Evolutionary conservation across 2,888 invertebrate genomes (phyloP).

Genomic region (Liopterus haemorrhoidalis): DNA sequence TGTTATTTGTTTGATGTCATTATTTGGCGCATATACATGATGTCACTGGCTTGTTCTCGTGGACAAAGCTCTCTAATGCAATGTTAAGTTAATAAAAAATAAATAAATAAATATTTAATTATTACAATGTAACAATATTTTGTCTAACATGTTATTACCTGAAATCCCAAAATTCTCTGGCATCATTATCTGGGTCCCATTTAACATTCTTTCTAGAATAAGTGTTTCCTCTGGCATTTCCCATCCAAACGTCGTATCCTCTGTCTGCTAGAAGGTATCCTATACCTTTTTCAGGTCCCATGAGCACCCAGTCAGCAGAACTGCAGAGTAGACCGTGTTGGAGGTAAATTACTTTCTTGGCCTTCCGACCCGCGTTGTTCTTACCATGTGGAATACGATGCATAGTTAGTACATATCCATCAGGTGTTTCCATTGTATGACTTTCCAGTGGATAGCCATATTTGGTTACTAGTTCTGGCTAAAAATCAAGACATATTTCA

Average conservation of each 20-base stretch:
- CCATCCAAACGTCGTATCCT: conserved; percentile 55
- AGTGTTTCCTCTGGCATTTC: conserved; percentile 54
- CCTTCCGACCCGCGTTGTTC: conserved; percentile 29
- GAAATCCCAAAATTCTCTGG: conserved; percentile 44
- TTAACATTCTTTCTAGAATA: conserved; percentile 50
- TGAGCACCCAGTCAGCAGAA: conserved; percentile 67
- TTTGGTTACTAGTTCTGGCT: conserved; percentile 9
- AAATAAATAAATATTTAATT: too few relatives aligned
- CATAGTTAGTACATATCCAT: conserved; percentile 30
- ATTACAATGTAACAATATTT: too few relatives aligned
- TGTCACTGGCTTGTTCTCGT: too few relatives aligned
- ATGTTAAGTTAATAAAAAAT: too few relatives aligned
- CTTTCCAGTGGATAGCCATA: conserved; percentile 17
- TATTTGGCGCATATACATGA: too few relatives aligned
- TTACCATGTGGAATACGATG: conserved; percentile 33
- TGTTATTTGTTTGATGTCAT: too few relatives aligned
- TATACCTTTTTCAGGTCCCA: conserved; percentile 55
- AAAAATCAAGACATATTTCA: neutral
- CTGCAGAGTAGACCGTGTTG: conserved; percentile 72
- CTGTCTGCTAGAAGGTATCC: conserved; percentile 44
- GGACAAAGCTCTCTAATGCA: too few relatives aligned
- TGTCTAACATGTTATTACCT: too few relatives aligned
- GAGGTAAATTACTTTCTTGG: conserved; percentile 54
- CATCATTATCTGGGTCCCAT: conserved; percentile 36
- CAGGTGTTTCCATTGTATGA: conserved; percentile 40